These are phyloP conservation scores for Drosophila rubida DNA, from an alignment of 2,888 invertebrate species.

Conservation along the genomic window DNA sequence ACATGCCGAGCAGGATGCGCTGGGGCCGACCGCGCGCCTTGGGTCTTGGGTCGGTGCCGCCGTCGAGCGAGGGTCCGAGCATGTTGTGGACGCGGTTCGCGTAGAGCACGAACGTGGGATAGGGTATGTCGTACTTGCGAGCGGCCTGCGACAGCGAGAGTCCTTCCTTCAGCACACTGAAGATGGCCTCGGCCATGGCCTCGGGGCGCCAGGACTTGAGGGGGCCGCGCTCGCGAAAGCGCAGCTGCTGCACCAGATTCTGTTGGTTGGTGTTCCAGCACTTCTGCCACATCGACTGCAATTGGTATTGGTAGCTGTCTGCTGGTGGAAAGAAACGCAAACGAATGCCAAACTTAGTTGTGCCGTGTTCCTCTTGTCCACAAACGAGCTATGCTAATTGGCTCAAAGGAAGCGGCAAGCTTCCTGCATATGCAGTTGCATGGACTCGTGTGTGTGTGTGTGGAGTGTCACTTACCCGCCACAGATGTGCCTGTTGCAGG, in stretches of 20 bases:
- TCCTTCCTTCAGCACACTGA: conserved; percentile 95
- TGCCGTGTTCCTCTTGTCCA: conserved; percentile 5
- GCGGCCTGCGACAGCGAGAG: conserved; percentile 95
- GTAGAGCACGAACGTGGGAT: conserved; percentile 96
- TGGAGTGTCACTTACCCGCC: conserved; percentile 79
- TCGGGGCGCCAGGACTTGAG: conserved; percentile 97
- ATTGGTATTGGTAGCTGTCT: conserved; percentile 98
- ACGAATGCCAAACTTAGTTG: conserved; percentile 45
- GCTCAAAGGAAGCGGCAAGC: conserved; percentile 10
- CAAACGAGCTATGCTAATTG: conserved; percentile 41
- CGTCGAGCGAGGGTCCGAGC: conserved; percentile 96
- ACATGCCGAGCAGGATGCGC: conserved; percentile 94
- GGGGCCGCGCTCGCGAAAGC: conserved; percentile 96
- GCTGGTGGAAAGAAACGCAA: conserved; percentile 75
- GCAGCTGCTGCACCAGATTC: conserved; percentile 93
- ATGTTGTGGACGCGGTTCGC: conserved; percentile 97
- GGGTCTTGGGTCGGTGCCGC: conserved; percentile 95
- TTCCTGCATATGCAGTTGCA: conserved; percentile 1
- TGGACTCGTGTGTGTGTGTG: neutral
- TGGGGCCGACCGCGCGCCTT: conserved; percentile 96
- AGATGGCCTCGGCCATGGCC: conserved; percentile 97
- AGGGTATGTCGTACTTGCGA: conserved; percentile 96
- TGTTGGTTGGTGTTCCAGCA: conserved; percentile 97
- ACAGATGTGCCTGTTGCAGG: conserved; percentile 83
- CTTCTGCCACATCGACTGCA: conserved; percentile 98